Conservation (phyloP, 2,797 vertebrate genomes). For the Amniataba percoides region DNA sequence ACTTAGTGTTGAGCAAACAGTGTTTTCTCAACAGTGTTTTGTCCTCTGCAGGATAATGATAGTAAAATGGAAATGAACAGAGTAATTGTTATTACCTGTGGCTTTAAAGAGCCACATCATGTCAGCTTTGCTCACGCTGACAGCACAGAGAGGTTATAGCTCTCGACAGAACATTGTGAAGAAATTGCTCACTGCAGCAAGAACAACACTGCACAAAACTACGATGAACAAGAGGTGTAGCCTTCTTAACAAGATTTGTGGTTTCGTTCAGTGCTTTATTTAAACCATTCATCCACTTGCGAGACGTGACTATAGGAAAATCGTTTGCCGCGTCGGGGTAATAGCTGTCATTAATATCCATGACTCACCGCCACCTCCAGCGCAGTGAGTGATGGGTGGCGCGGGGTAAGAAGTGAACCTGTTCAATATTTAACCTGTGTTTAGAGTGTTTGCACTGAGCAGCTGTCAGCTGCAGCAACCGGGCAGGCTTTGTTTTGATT, state of each 20-base stretch:
- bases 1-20: not conserved
- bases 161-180: not conserved
- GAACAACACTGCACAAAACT: constrained; percentile 7
- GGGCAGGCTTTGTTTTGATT: constrained; percentile 64
- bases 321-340: constrained; percentile 51
- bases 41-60: too few species aligned
- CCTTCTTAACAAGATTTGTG: constrained; percentile 54
- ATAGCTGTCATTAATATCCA: constrained; percentile 77
- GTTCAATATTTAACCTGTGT: constrained; percentile 78
- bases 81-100: constrained; percentile 25
- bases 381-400: constrained; percentile 53
- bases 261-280: constrained; percentile 55
- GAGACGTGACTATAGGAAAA: constrained; percentile 54
- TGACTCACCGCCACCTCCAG: constrained; percentile 71
- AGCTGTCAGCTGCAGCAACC: constrained; percentile 63
- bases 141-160: constrained; percentile 18
- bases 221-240: constrained; percentile 39
- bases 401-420: constrained; percentile 55
- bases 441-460: constrained; percentile 66
- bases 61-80: constrained; percentile 37
- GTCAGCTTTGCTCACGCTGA: constrained; percentile 18
- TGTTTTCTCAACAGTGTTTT: too few species aligned
- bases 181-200: constrained; percentile 20
- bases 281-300: constrained; percentile 61
- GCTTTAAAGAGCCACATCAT: constrained; percentile 17